phyloP scores from a whole-genome alignment of 2,797 vertebrate genomes.

The Anableps anableps region DNA sequence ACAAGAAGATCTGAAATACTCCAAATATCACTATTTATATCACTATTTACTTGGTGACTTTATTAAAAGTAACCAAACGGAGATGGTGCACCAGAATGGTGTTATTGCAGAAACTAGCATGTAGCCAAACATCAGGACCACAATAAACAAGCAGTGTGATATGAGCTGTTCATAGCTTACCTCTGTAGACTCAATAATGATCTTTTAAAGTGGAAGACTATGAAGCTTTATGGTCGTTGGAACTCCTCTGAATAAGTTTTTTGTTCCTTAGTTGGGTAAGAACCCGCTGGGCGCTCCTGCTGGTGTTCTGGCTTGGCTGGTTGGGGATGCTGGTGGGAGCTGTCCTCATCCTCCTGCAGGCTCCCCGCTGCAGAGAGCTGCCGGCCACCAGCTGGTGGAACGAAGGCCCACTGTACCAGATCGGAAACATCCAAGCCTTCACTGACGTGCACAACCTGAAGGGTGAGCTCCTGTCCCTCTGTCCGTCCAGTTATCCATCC shows the following conservation, averaged over 20 bases:
- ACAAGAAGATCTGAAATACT: background rate
- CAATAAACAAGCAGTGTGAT: background rate
- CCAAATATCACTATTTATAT: background rate
- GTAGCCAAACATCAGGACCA: background rate
- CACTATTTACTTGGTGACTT: no score
- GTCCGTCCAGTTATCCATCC: background rate
- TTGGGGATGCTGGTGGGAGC: conserved; percentile 88
- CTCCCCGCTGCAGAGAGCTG: conserved; percentile 85
- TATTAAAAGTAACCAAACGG: background rate
- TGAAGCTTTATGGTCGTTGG: background rate
- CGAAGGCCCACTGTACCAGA: conserved; percentile 84
- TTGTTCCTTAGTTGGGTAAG: conserved; percentile 82
- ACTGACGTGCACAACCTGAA: conserved; percentile 60
- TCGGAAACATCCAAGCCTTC: conserved; percentile 79
- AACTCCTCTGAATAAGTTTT: background rate
- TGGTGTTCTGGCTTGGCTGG: conserved; percentile 92
- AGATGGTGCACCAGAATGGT: background rate
- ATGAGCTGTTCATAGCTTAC: background rate
- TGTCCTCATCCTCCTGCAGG: conserved; percentile 86
- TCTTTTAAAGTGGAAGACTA: background rate
- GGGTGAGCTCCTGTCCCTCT: conserved; percentile 69
- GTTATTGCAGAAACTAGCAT: background rate
- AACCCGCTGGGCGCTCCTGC: conserved; percentile 85
- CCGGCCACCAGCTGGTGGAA: conserved; percentile 87
- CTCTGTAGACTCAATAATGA: background rate